phyloP scores from a whole-genome alignment of 2,888 invertebrate genomes.

The Clanis bilineata region DNA sequence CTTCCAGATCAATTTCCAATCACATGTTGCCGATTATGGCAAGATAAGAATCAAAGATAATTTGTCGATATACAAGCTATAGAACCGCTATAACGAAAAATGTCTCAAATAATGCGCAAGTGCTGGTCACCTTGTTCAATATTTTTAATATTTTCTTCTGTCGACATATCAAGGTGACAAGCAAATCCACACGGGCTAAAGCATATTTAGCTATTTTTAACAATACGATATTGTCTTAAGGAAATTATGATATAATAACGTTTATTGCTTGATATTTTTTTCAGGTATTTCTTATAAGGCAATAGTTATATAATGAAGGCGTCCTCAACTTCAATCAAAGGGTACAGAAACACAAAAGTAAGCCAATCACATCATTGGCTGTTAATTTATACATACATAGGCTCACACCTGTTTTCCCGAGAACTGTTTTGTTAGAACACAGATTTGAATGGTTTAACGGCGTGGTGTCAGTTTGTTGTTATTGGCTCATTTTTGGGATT shows the following conservation, averaged over 20 bases:
- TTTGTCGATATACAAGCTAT: background rate
- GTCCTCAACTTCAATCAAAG: background rate
- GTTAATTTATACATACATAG: too few species aligned
- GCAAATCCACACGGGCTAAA: background rate
- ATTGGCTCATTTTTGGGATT: too few species aligned
- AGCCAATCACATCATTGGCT: too few species aligned
- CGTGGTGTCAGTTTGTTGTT: too few species aligned
- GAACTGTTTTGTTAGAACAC: too few species aligned
- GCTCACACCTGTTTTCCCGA: too few species aligned
- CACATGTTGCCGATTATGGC: background rate
- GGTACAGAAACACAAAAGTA: too few species aligned
- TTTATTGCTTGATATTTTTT: background rate
- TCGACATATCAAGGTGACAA: background rate
- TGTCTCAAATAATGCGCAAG: background rate
- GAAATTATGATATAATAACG: background rate
- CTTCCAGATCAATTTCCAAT: conserved; percentile 5
- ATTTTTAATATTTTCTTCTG: background rate
- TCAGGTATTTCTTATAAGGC: background rate
- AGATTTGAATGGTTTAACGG: too few species aligned
- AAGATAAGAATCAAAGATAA: background rate
- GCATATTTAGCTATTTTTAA: background rate
- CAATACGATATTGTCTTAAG: conserved; percentile 5
- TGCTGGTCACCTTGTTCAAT: background rate
- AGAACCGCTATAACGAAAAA: background rate
- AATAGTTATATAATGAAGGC: background rate